Evolutionary conservation across 2,888 invertebrate genomes (phyloP).

Genomic region (Eilema griseolum): DNA sequence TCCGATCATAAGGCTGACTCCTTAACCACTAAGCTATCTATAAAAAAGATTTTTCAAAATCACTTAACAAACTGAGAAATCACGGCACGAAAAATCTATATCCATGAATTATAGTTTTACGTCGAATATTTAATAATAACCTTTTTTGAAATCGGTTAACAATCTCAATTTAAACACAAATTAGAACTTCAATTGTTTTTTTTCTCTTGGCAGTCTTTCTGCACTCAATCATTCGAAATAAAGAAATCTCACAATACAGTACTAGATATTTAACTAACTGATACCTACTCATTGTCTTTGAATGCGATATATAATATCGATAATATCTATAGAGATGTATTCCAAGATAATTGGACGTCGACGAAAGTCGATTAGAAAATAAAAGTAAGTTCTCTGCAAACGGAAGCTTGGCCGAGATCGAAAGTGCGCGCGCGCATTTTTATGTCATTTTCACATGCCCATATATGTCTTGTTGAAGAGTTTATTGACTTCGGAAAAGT

Average conservation of each 20-base stretch:
- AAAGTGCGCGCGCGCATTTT: conserved; percentile 68
- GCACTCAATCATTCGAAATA: background rate
- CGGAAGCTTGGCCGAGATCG: conserved; percentile 63
- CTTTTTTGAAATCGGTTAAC: too few relatives aligned
- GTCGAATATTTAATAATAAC: too few relatives aligned
- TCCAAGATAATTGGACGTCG: conserved; percentile 48
- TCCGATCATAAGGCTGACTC: too few relatives aligned
- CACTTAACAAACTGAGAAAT: too few relatives aligned
- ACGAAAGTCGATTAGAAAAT: conserved; percentile 56
- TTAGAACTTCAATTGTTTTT: background rate
- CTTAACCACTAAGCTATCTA: too few relatives aligned
- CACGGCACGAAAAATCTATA: too few relatives aligned
- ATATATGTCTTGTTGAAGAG: conserved; percentile 42
- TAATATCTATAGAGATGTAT: conserved; percentile 44
- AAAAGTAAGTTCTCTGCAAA: conserved; percentile 56
- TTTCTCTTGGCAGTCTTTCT: background rate
- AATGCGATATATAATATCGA: conserved; percentile 35
- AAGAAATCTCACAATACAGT: background rate
- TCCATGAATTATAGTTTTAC: too few relatives aligned
- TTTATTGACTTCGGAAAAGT: conserved; percentile 49
- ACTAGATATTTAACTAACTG: conserved; percentile 12
- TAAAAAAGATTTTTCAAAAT: too few relatives aligned
- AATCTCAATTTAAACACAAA: background rate
- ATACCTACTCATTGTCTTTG: conserved; percentile 35
- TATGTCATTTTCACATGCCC: conserved; percentile 70